These are phyloP conservation scores for Acleris sparsana DNA, from an alignment of 2,888 invertebrate species.

Conservation along the genomic window DNA sequence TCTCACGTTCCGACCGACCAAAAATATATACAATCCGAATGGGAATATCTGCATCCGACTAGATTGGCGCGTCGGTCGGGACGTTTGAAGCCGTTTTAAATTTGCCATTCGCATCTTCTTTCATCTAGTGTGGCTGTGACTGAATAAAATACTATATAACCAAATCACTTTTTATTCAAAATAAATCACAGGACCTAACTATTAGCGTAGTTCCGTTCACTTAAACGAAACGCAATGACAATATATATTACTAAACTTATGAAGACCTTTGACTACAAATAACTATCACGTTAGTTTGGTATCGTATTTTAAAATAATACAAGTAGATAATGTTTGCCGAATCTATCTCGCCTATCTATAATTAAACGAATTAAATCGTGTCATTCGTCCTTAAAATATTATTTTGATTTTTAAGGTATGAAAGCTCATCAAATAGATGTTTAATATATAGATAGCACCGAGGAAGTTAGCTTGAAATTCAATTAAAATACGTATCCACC, in stretches of 20 bases:
- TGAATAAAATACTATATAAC: conserved; percentile 31
- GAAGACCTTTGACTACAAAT: conserved; percentile 39
- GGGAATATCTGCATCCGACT: neutral
- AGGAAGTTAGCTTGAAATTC: too few relatives aligned
- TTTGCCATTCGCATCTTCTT: conserved; percentile 31
- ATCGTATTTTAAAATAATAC: neutral
- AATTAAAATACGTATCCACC: too few relatives aligned
- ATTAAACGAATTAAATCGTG: conserved; percentile 1
- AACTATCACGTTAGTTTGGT: conserved; percentile 20
- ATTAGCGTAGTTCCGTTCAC: conserved; percentile 27
- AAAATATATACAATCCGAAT: neutral
- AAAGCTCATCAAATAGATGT: too few relatives aligned
- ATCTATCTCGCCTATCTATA: conserved; percentile 25
- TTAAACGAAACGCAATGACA: conserved; percentile 59
- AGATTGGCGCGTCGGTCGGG: neutral
- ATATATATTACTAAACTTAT: conserved; percentile 64
- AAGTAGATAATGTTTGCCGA: conserved; percentile 10
- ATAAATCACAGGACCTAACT: conserved; percentile 24
- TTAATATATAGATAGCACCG: too few relatives aligned
- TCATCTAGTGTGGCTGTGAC: conserved; percentile 42
- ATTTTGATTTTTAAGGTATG: too few relatives aligned
- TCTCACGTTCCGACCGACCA: neutral
- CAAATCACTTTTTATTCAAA: conserved; percentile 24
- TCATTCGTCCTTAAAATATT: too few relatives aligned
- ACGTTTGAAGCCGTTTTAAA: conserved; percentile 12